phyloP scores from a whole-genome alignment of 2,888 invertebrate species.

The Alloplasta piceator region DNA sequence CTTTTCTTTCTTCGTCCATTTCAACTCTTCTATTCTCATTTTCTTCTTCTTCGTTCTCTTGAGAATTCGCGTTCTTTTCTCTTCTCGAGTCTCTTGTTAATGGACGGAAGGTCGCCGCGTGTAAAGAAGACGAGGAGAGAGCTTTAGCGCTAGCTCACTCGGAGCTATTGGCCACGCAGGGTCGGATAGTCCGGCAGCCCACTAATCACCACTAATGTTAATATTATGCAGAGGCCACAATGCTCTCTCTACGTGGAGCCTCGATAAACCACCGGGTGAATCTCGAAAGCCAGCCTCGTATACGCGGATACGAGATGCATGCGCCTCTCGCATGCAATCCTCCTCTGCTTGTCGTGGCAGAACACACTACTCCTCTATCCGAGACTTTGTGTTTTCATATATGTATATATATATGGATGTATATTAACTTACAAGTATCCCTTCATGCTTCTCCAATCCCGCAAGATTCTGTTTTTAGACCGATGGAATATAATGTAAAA shows the following conservation, averaged over 20 bases:
- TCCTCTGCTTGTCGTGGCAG: conserved; percentile 66
- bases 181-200: conserved; percentile 75
- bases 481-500: too few species aligned
- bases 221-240: conserved; percentile 82
- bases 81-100: conserved; percentile 73
- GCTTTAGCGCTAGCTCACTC: conserved; percentile 35
- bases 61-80: conserved; percentile 10
- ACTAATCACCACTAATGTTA: conserved; percentile 82
- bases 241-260: conserved; percentile 77
- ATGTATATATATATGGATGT: background rate
- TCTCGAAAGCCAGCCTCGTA: conserved; percentile 55
- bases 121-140: conserved; percentile 71
- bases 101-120: conserved; percentile 78
- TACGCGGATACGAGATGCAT: conserved; percentile 74
- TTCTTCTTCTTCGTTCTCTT: conserved; percentile 18
- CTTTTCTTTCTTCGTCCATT: background rate
- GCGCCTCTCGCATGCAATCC: conserved; percentile 79
- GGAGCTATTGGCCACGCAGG: conserved; percentile 71
- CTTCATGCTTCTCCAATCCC: too few species aligned
- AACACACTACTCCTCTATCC: conserved; percentile 42
- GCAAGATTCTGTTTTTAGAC: too few species aligned
- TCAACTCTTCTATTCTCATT: background rate
- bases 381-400: background rate
- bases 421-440: too few species aligned
- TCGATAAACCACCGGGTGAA: conserved; percentile 77